Evolutionary conservation across 2,888 invertebrate species (phyloP).

Genomic region (Parnassius mnemosyne): DNA sequence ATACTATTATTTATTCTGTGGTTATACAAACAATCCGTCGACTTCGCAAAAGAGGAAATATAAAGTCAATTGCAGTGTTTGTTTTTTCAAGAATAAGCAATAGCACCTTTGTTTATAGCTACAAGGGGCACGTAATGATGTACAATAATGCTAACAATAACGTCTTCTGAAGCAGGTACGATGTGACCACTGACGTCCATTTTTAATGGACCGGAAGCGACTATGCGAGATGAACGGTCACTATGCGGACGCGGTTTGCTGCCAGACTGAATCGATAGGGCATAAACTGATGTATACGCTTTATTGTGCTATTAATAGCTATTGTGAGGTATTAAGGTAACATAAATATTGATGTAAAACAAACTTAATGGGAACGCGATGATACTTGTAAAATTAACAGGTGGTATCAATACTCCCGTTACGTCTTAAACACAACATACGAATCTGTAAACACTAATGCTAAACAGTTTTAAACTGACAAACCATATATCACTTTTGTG

Average conservation of each 20-base stretch:
- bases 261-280: slow-evolving; percentile 2
- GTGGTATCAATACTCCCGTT: not conserved
- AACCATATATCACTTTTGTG: too few species aligned
- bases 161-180: not conserved
- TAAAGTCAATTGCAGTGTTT: too few species aligned
- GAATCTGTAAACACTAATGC: too few species aligned
- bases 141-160: too few species aligned
- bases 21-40: too few species aligned
- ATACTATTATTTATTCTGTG: too few species aligned
- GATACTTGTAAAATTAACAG: not conserved
- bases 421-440: not conserved
- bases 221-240: slow-evolving; percentile 8
- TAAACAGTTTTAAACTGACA: too few species aligned
- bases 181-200: not conserved
- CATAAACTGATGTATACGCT: not conserved
- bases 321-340: not conserved
- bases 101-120: too few species aligned
- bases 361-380: not conserved
- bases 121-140: too few species aligned
- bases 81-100: too few species aligned
- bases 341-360: not conserved
- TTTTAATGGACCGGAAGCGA: slow-evolving; percentile 17
- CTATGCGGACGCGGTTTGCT: slow-evolving; percentile 4
- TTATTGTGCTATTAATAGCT: slow-evolving; percentile 8
- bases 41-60: too few species aligned